Percentiles rank a stretch among this genome's conserved stretches.
Evolutionary conservation across 2,888 invertebrate genomes (phyloP).

Genomic region (Volucella inanis): DNA sequence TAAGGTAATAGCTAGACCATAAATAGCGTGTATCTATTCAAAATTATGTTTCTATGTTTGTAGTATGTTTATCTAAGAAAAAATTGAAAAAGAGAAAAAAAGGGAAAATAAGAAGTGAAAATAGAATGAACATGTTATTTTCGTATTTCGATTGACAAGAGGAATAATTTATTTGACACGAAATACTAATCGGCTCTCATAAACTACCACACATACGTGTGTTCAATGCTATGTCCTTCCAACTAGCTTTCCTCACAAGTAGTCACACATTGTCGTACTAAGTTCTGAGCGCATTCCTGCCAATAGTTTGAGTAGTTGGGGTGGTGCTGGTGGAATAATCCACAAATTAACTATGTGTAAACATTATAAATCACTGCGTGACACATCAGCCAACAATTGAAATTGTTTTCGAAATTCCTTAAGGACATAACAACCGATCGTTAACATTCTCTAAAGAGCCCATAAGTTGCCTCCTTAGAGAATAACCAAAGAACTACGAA

Average conservation of each 20-base stretch:
- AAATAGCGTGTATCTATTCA: no score
- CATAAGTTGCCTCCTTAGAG: constrained; percentile 31
- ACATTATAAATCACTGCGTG: constrained; percentile 67
- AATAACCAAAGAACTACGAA: neutral
- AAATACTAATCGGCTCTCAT: neutral
- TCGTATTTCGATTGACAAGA: constrained; percentile 63
- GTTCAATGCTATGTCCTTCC: neutral
- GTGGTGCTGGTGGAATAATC: constrained; percentile 52
- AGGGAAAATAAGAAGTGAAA: neutral
- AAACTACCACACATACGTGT: constrained; percentile 13
- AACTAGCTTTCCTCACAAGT: no score
- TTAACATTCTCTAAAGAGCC: constrained; percentile 68
- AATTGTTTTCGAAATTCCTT: constrained; percentile 74
- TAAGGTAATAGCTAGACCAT: no score
- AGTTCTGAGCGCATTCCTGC: no score
- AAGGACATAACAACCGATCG: constrained; percentile 73
- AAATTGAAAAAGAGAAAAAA: neutral
- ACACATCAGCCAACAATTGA: constrained; percentile 61
- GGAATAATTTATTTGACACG: constrained; percentile 64
- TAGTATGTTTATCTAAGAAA: no score
- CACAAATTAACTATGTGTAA: constrained; percentile 65
- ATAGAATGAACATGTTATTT: constrained; percentile 56
- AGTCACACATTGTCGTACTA: no score
- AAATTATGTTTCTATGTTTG: no score
- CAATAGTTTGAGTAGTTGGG: neutral